These are phyloP conservation scores for Lucifuga dentata DNA, from an alignment of 2,113 vertebrate species.

Conservation along the genomic window DNA sequence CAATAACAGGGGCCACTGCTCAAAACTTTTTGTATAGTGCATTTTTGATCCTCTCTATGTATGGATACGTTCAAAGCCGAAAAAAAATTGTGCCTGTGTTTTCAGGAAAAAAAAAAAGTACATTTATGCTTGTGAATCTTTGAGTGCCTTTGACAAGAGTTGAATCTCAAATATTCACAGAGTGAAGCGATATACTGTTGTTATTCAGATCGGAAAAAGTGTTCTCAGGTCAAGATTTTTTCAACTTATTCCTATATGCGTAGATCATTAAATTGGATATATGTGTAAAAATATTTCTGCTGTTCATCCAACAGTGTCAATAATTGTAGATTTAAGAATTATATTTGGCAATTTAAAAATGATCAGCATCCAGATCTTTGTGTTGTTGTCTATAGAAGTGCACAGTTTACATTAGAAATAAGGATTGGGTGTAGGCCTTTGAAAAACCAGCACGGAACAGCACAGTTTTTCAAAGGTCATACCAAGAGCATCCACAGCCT, in stretches of 20 bases:
- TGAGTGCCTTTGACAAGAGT: conserved; percentile 10
- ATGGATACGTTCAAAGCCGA: conserved; percentile 90
- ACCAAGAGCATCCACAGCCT: conserved; percentile 1
- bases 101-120: conserved; percentile 71
- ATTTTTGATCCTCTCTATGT: conserved; percentile 87
- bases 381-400: conserved; percentile 5
- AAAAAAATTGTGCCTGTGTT: conserved; percentile 89
- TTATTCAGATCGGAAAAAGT: conserved; percentile 44
- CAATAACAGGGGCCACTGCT: conserved; percentile 53
- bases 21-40: conserved; percentile 82
- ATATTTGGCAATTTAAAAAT: conserved; percentile 14
- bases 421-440: conserved; percentile 5
- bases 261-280: conserved; percentile 57
- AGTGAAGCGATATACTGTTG: conserved; percentile 60
- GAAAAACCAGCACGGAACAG: neutral
- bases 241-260: conserved; percentile 80
- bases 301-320: conserved; percentile 24
- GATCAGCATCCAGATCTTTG: neutral
- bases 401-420: conserved; percentile 7
- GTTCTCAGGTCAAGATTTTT: conserved; percentile 75
- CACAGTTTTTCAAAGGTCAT: too few species aligned
- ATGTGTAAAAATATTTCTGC: conserved; percentile 17
- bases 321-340: conserved; percentile 30
- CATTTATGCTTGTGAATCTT: conserved; percentile 52
- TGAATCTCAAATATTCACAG: conserved; percentile 44